These are phyloP conservation scores for Luidia sarsii DNA, from an alignment of 53 echinoderm and acorn worm species.

Conservation along the genomic window DNA sequence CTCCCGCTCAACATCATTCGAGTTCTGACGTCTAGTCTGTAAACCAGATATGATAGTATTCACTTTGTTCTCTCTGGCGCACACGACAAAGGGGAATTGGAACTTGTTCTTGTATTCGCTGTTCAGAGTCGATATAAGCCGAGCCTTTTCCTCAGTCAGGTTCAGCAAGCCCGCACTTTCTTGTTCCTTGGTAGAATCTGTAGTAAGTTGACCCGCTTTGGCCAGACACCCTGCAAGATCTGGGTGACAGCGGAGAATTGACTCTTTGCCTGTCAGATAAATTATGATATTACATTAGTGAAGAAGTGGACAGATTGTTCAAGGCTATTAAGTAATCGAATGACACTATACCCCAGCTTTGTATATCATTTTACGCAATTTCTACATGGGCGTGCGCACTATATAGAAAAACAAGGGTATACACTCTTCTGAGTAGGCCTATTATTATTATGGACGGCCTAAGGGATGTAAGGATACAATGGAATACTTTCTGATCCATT, in stretches of 20 bases:
- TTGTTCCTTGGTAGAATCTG: slow-evolving; percentile 68
- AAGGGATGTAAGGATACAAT: no score
- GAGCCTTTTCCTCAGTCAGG: slow-evolving; percentile 51
- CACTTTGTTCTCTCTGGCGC: slow-evolving; percentile 72
- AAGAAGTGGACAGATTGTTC: no score
- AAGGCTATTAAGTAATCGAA: no score
- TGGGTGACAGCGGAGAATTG: slow-evolving; percentile 72
- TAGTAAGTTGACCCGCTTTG: slow-evolving; percentile 52
- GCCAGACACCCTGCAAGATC: slow-evolving; percentile 73
- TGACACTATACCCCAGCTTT: no score
- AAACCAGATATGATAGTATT: slow-evolving; percentile 57
- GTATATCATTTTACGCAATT: no score
- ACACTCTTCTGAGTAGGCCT: no score
- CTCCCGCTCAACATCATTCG: slow-evolving; percentile 37
- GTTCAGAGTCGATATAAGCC: slow-evolving; percentile 47
- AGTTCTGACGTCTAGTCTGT: slow-evolving; percentile 41
- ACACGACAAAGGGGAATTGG: slow-evolving; percentile 76
- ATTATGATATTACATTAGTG: neutral
- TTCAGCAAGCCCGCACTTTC: slow-evolving; percentile 46
- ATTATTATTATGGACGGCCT: no score
- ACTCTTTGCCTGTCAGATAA: slow-evolving; percentile 56
- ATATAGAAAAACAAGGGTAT: no score
- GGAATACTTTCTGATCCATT: no score
- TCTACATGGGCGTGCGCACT: no score
- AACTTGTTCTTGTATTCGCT: slow-evolving; percentile 63